Evolutionary conservation across 2,113 vertebrate species (phyloP).

Genomic region (Polypterus senegalus): DNA sequence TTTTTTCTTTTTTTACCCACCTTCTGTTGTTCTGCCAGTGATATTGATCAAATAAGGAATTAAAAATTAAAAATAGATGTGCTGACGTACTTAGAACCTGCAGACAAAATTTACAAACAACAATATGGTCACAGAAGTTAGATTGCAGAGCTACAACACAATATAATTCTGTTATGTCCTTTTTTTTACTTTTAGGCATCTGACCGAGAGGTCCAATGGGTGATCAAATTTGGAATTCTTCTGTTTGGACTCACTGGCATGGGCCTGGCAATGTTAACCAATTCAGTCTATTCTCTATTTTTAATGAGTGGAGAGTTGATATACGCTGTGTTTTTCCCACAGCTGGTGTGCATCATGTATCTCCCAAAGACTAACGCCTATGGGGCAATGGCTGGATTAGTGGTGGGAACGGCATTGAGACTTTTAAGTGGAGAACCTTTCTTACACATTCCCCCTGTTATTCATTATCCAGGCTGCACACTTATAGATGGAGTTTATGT

Average conservation of each 20-base stretch:
- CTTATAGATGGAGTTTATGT: conserved; percentile 24
- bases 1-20: no score
- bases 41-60: no score
- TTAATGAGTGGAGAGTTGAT: conserved; percentile 62
- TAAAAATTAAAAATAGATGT: no score
- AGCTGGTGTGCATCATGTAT: conserved; percentile 63
- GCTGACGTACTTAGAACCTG: no score
- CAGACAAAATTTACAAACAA: no score
- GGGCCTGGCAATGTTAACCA: conserved; percentile 49
- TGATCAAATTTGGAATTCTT: conserved; percentile 54
- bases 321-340: conserved; percentile 65
- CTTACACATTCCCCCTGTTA: conserved; percentile 40
- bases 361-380: conserved; percentile 41
- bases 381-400: conserved; percentile 32
- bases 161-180: no score
- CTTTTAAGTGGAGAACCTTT: conserved; percentile 57
- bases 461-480: conserved; percentile 49
- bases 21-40: no score
- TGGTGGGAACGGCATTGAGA: conserved; percentile 49
- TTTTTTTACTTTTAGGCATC: conserved; percentile 43
- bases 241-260: conserved; percentile 46
- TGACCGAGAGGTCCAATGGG: conserved; percentile 57
- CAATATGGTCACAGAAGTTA: no score
- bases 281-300: conserved; percentile 62
- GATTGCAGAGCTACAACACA: no score